Conservation (phyloP, 2,888 invertebrate genomes). For the Platerodrilus igneus region DNA sequence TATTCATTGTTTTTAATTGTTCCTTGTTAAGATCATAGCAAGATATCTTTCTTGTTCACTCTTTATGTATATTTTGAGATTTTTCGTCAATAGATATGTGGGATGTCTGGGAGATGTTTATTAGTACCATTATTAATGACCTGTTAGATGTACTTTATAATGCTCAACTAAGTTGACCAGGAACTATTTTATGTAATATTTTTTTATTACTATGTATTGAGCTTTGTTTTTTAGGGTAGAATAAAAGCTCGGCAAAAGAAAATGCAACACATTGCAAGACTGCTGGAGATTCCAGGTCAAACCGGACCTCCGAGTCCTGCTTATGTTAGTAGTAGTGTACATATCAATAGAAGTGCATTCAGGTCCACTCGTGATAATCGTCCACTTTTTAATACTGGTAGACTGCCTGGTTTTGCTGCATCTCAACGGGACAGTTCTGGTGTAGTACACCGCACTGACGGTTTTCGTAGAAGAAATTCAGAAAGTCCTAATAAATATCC, state of each 20-base stretch:
- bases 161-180: too few species aligned
- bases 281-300: slow-evolving; percentile 77
- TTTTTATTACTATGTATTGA: too few species aligned
- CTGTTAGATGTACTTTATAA: too few species aligned
- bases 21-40: too few species aligned
- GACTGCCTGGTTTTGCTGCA: slow-evolving; percentile 48
- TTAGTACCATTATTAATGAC: too few species aligned
- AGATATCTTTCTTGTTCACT: too few species aligned
- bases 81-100: too few species aligned
- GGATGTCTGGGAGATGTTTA: too few species aligned
- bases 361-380: slow-evolving; percentile 41
- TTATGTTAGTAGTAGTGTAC: slow-evolving; percentile 41
- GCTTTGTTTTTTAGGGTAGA: too few species aligned
- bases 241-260: slow-evolving; percentile 94
- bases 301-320: slow-evolving; percentile 50
- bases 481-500: slow-evolving; percentile 39
- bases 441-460: slow-evolving; percentile 42
- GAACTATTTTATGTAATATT: too few species aligned
- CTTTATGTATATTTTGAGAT: too few species aligned
- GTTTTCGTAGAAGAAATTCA: slow-evolving; percentile 30
- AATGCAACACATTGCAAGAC: slow-evolving; percentile 89
- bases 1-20: too few species aligned
- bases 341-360: slow-evolving; percentile 38
- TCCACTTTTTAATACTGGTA: slow-evolving; percentile 41
- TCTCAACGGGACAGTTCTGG: slow-evolving; percentile 46